These are phyloP conservation scores for Notodonta dromedarius DNA, from an alignment of 2,888 invertebrate species.

Conservation along the genomic window DNA sequence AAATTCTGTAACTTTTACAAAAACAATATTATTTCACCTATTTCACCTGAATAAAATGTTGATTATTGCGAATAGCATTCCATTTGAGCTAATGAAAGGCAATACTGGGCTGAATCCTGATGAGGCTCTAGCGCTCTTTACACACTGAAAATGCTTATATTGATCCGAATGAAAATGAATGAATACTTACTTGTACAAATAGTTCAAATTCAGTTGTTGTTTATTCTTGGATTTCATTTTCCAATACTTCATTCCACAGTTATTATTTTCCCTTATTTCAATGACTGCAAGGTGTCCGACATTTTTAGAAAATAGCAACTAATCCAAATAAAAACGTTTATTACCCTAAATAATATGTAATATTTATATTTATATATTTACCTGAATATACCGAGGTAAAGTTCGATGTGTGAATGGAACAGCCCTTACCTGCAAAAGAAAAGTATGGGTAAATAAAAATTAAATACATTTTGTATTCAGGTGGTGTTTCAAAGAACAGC, in stretches of 20 bases:
- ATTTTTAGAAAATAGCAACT: neutral
- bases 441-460: slow-evolving; percentile 39
- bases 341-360: no score
- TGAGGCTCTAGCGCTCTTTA: slow-evolving; percentile 29
- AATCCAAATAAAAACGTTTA: no score
- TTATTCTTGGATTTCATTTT: no score
- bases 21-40: slow-evolving; percentile 34
- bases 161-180: neutral
- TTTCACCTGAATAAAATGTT: slow-evolving; percentile 37
- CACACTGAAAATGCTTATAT: slow-evolving; percentile 7
- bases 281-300: no score
- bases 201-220: no score
- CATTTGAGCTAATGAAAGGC: slow-evolving; percentile 44
- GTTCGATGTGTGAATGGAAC: neutral
- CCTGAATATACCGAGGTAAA: no score
- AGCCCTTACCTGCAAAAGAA: slow-evolving; percentile 15
- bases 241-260: no score
- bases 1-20: slow-evolving; percentile 5
- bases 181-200: no score
- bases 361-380: no score
- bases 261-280: no score
- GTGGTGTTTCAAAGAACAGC: slow-evolving; percentile 33
- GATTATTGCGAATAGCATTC: slow-evolving; percentile 38
- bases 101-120: slow-evolving; percentile 39
- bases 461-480: slow-evolving; percentile 39